phyloP scores from a whole-genome alignment of 2,113 vertebrate genomes.

The Callocephalon fimbriatum region DNA sequence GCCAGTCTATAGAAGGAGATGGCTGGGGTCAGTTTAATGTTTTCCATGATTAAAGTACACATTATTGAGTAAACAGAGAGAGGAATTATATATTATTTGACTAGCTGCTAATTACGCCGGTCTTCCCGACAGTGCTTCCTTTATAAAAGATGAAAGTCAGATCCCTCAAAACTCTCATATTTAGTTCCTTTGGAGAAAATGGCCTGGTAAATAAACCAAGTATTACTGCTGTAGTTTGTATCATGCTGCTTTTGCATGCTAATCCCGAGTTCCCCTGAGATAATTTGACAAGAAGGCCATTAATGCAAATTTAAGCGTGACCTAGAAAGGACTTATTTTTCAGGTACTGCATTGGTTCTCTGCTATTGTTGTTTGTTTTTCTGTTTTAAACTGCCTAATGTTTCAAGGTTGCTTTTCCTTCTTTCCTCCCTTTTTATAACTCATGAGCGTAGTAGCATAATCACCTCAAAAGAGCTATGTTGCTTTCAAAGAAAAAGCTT shows the following conservation, averaged over 20 bases:
- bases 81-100: constrained; percentile 41
- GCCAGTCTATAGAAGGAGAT: neutral
- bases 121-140: neutral
- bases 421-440: neutral
- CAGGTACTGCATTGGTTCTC: neutral
- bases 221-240: constrained; percentile 12
- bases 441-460: neutral
- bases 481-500: neutral
- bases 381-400: neutral
- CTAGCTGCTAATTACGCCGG: constrained; percentile 30
- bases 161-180: constrained; percentile 3
- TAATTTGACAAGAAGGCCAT: constrained; percentile 57
- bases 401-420: neutral
- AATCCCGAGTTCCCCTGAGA: constrained; percentile 27
- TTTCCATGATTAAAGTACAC: constrained; percentile 55
- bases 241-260: constrained; percentile 18
- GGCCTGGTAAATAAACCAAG: constrained; percentile 11
- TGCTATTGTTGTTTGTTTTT: constrained; percentile 49
- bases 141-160: constrained; percentile 22
- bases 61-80: constrained; percentile 17
- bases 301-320: constrained; percentile 60
- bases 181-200: constrained; percentile 29
- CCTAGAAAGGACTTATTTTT: constrained; percentile 57
- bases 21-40: constrained; percentile 30
- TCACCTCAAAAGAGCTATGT: neutral